Evolutionary conservation across 2,888 invertebrate genomes (phyloP).

Genomic region (Amphipyra berbera): DNA sequence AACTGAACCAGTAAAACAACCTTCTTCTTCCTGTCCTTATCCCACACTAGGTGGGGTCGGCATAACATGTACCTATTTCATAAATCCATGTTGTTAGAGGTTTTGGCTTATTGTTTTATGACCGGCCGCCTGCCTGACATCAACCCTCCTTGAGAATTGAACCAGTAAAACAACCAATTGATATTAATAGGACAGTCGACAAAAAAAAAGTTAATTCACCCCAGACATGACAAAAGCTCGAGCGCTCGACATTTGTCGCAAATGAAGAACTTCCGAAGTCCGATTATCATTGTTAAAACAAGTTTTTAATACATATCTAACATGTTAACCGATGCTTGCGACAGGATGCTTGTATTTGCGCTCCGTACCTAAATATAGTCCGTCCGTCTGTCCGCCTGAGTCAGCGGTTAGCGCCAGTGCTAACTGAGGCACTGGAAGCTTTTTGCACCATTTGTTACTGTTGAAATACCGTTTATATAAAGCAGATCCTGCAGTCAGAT

Average conservation of each 20-base stretch:
- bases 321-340: conserved; percentile 25
- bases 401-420: conserved; percentile 63
- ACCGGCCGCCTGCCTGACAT: too few species aligned
- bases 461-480: conserved; percentile 12
- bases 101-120: too few species aligned
- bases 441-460: conserved; percentile 45
- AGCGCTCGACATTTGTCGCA: not conserved
- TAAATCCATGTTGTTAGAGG: too few species aligned
- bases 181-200: too few species aligned
- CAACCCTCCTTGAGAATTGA: too few species aligned
- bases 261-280: conserved; percentile 26
- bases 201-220: too few species aligned
- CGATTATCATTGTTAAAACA: conserved; percentile 12
- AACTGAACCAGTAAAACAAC: too few species aligned
- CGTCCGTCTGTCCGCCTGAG: conserved; percentile 60
- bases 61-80: too few species aligned
- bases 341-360: conserved; percentile 64
- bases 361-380: conserved; percentile 66
- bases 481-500: conserved; percentile 12
- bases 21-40: too few species aligned
- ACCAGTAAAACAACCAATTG: too few species aligned
- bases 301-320: conserved; percentile 4
- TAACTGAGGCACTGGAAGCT: conserved; percentile 16
- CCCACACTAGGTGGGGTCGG: too few species aligned
- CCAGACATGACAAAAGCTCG: too few species aligned